Evolutionary conservation across 2,888 invertebrate species (phyloP), one percentile per base, ranked within the genome.

Genomic region (Azorinus chamasolen): DNA sequence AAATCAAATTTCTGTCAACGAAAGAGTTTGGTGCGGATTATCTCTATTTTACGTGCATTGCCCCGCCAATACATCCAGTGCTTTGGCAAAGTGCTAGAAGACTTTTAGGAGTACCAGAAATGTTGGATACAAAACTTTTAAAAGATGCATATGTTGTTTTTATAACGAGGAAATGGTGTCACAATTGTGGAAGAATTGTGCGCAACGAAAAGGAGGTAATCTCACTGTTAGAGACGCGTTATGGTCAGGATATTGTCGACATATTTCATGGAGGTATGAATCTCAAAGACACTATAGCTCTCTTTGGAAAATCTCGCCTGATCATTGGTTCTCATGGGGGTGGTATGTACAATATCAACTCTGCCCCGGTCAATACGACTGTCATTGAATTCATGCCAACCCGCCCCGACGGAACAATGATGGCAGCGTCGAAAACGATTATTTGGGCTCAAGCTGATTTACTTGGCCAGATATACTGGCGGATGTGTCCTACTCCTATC

Each of bases 371-470:
- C 4, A 61, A 45, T 10, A 61, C 69, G 12, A 46, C 45, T 6
- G 57, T 70, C 8, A 62, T 70, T 25, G 70, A 70, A 39, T 61
- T 61, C 22, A 70, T 70, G 62, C 70, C 70, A 25, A 70, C 70
- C 0, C 32, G 43, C 3, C 32, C 27, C 16, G 51, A 62, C 37
- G 70, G 70, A 2, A 46, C 53, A 5, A 20, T 62, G n/a, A 32
- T 24, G 5, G 70, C 70, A 6, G 70, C 62, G 1, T 45, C 70
- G 12, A 20, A 62, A 24, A 32, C 53, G 16, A 70, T 70, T 14
- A 46, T 70, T 3, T 70, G 70, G 70, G 5, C n/a, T 24, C 62
- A 62, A 48, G 41, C 70, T 1, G 25, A 39, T 24, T n/a, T 70
- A 16, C 54, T 62, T 6, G 70, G 51, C 2, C 70, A 70, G 20